These are phyloP conservation scores for Philotrypesis tridentata DNA, from an alignment of 1,140 invertebrate species.

Conservation along the genomic window DNA sequence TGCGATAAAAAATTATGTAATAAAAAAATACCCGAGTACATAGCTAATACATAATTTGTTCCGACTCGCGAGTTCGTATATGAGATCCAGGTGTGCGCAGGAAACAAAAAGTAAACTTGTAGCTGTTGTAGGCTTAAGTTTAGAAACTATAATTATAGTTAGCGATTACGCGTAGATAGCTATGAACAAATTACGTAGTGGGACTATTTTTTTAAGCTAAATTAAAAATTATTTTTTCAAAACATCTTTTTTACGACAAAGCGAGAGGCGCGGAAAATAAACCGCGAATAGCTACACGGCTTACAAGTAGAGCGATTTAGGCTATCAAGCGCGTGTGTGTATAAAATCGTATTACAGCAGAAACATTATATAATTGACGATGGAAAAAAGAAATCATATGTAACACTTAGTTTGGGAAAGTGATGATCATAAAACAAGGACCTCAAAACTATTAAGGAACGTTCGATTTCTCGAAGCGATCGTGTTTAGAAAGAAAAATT, in stretches of 20 bases:
- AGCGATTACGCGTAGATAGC: slow-evolving; percentile 22
- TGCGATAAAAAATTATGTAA: background rate
- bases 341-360: too few species aligned
- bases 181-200: slow-evolving; percentile 2
- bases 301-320: slow-evolving; percentile 7
- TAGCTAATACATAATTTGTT: too few species aligned
- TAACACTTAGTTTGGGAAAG: background rate
- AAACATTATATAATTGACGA: background rate
- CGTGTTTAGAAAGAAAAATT: background rate
- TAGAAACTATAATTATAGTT: slow-evolving; percentile 17
- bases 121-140: background rate
- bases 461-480: slow-evolving; percentile 41
- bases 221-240: slow-evolving; percentile 32
- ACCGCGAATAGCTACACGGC: background rate
- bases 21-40: too few species aligned
- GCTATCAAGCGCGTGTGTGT: background rate
- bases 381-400: slow-evolving; percentile 13
- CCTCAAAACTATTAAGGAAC: background rate
- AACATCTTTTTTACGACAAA: slow-evolving; percentile 11
- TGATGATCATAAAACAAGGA: background rate
- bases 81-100: too few species aligned
- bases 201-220: slow-evolving; percentile 30
- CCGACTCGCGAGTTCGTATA: too few species aligned
- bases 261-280: background rate
- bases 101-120: background rate